A percentile compares a stretch with the other conserved stretches of the same genome.
These are phyloP conservation scores for Pachyrhynchus sulphureomaculatus DNA, from an alignment of 1,140 invertebrate species.

Conservation along the genomic window DNA sequence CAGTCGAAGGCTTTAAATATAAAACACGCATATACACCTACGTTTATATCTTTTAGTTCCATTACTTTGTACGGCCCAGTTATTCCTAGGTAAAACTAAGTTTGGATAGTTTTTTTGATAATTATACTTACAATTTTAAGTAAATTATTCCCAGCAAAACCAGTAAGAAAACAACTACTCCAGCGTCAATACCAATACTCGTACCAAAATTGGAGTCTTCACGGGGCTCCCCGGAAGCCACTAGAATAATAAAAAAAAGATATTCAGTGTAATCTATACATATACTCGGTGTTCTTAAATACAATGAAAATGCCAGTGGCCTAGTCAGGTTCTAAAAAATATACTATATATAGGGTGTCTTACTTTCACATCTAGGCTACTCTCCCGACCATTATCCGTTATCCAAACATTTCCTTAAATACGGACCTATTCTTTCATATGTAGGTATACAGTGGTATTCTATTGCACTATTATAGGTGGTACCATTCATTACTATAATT, in stretches of 20 bases:
- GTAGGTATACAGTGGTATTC: slow-evolving; percentile 88
- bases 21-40: too few relatives aligned
- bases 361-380: slow-evolving; percentile 73
- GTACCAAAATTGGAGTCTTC: slow-evolving; percentile 71
- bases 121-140: slow-evolving; percentile 69
- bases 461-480: slow-evolving; percentile 78
- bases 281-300: too few relatives aligned
- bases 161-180: slow-evolving; percentile 72
- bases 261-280: too few relatives aligned
- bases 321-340: too few relatives aligned
- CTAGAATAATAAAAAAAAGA: slow-evolving; percentile 50
- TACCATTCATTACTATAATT: slow-evolving; percentile 81
- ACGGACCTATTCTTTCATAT: slow-evolving; percentile 78
- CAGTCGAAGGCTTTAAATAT: too few relatives aligned
- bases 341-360: too few relatives aligned
- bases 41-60: too few relatives aligned
- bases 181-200: slow-evolving; percentile 76
- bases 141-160: slow-evolving; percentile 76
- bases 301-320: too few relatives aligned
- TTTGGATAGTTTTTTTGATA: too few relatives aligned
- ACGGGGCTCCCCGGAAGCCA: slow-evolving; percentile 64
- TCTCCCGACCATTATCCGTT: slow-evolving; percentile 82
- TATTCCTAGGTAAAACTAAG: too few relatives aligned
- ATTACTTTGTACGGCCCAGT: too few relatives aligned
- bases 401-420: slow-evolving; percentile 78